phyloP scores from a whole-genome alignment of 2,797 vertebrate genomes.

The Ceryle rudis region DNA sequence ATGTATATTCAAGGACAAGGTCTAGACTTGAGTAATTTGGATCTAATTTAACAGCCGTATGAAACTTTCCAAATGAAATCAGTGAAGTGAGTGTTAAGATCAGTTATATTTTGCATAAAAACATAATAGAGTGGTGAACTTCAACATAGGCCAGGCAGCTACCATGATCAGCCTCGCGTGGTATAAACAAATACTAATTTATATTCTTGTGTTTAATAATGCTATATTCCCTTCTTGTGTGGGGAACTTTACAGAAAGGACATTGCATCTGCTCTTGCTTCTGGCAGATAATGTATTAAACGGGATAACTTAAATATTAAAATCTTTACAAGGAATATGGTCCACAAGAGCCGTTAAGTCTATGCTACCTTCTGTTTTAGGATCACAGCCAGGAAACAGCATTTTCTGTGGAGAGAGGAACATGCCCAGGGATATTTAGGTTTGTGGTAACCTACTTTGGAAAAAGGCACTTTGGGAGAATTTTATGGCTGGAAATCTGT shows the following conservation, averaged over 20 bases:
- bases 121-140: not conserved
- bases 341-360: not conserved
- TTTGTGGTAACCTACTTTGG: slow-evolving; percentile 30
- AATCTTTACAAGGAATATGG: slow-evolving; percentile 17
- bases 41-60: not conserved
- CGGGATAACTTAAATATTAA: slow-evolving; percentile 49
- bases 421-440: not conserved
- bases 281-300: slow-evolving; percentile 40
- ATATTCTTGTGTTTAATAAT: slow-evolving; percentile 11
- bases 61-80: not conserved
- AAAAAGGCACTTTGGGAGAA: not conserved
- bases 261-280: slow-evolving; percentile 20
- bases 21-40: not conserved
- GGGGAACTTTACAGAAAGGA: not conserved
- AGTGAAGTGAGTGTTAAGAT: not conserved
- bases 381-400: not conserved
- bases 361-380: not conserved
- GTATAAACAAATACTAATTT: slow-evolving; percentile 2
- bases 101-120: not conserved
- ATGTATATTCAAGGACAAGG: not conserved
- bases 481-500: not conserved
- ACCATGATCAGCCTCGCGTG: not conserved
- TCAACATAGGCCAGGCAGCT: not conserved
- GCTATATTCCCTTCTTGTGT: not conserved
- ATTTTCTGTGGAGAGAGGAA: not conserved